These are phyloP conservation scores for Cyclopterus lumpus DNA, from an alignment of 2,797 vertebrate species.

Conservation along the genomic window DNA sequence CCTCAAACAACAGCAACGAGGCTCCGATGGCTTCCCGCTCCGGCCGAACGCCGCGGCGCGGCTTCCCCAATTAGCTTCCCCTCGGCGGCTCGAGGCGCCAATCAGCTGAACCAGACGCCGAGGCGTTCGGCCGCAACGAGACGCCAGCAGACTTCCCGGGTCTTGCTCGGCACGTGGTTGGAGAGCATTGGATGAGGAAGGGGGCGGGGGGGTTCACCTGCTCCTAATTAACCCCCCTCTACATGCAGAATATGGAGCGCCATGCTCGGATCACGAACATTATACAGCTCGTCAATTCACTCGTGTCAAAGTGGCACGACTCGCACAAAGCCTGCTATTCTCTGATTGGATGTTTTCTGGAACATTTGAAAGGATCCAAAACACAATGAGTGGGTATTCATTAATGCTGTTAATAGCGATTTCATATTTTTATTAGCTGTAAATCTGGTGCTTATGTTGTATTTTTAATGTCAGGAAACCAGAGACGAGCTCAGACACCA, in stretches of 20 bases:
- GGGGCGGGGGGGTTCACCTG: constrained; percentile 43
- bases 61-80: constrained; percentile 60
- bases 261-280: constrained; percentile 27
- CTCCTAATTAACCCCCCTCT: constrained; percentile 51
- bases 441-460: too few relatives aligned
- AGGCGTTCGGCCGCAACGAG: constrained; percentile 24
- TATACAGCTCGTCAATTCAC: constrained; percentile 29
- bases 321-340: background rate
- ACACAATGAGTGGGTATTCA: background rate
- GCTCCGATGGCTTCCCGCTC: constrained; percentile 17
- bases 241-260: constrained; percentile 9
- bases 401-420: background rate
- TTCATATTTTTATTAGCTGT: background rate
- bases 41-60: background rate
- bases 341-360: too few relatives aligned
- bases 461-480: too few relatives aligned
- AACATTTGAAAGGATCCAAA: too few relatives aligned
- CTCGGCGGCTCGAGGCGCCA: constrained; percentile 38
- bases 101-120: constrained; percentile 60
- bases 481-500: too few relatives aligned
- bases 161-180: constrained; percentile 45
- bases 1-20: constrained; percentile 33
- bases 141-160: constrained; percentile 24
- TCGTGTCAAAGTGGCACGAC: background rate
- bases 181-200: constrained; percentile 26